These are phyloP conservation scores for Todus mexicanus DNA, from an alignment of 2,797 vertebrate genomes.

Conservation along the genomic window DNA sequence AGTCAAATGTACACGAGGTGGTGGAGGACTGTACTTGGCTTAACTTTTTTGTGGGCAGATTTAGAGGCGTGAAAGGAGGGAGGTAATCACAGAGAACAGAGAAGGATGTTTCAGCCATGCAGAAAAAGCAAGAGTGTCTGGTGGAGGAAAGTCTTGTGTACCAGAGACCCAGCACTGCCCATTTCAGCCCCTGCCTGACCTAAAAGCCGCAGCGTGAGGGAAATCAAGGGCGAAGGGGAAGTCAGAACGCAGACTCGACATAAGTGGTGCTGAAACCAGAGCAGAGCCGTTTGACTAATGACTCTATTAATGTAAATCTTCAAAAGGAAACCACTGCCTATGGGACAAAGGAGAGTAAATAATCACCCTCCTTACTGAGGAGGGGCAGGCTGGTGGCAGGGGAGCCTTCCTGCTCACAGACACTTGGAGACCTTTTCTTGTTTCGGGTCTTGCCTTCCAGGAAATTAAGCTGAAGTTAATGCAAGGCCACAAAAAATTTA, in stretches of 20 bases:
- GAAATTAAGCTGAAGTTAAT: neutral
- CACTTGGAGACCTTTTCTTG: neutral
- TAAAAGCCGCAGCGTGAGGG: neutral
- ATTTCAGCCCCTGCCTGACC: neutral
- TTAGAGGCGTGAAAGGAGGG: neutral
- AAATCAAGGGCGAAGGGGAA: neutral
- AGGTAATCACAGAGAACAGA: neutral
- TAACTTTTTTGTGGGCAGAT: neutral
- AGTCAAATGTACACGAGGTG: neutral
- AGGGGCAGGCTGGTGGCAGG: neutral
- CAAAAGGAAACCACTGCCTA: neutral
- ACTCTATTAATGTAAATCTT: neutral
- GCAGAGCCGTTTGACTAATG: too few species aligned
- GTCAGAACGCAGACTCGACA: neutral
- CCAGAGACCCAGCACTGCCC: neutral
- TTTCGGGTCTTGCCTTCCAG: neutral
- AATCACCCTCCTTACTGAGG: fast-evolving
- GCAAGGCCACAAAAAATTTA: neutral
- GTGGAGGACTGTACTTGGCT: neutral
- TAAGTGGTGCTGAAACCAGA: neutral
- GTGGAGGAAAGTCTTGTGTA: neutral
- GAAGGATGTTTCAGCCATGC: neutral
- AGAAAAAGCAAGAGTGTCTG: neutral
- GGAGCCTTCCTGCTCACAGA: neutral
- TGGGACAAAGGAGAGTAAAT: neutral